Evolutionary conservation across 2,888 invertebrate species (phyloP).

Genomic region (Autographa gamma): DNA sequence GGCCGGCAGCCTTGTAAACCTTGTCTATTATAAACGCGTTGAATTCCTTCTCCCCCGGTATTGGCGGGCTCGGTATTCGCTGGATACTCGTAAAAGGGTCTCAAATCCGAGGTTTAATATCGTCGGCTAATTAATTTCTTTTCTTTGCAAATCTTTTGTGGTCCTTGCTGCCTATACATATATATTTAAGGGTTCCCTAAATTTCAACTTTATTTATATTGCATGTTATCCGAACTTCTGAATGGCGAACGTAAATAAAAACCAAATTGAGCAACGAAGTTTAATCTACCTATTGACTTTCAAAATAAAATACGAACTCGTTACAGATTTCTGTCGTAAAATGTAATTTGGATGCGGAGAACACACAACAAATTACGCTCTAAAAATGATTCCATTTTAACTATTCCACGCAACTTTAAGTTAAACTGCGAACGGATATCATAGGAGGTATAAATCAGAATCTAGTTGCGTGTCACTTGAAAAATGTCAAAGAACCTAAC

Average conservation of each 20-base stretch:
- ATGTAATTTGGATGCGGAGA: background rate
- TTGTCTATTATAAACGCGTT: slow-evolving; percentile 57
- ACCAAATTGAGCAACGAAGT: slow-evolving; percentile 12
- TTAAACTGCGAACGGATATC: background rate
- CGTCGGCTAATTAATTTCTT: slow-evolving; percentile 63
- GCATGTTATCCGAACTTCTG: slow-evolving; percentile 1
- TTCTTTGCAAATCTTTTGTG: slow-evolving; percentile 55
- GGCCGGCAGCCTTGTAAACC: slow-evolving; percentile 44
- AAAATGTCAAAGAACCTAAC: background rate
- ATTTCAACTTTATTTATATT: slow-evolving; percentile 34
- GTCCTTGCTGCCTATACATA: slow-evolving; percentile 36
- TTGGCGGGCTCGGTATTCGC: slow-evolving; percentile 49
- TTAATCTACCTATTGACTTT: slow-evolving; percentile 3
- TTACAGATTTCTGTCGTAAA: background rate
- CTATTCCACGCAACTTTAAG: too few species aligned
- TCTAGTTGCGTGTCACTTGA: background rate
- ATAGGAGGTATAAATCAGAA: background rate
- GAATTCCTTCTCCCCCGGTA: slow-evolving; percentile 52
- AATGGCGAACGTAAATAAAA: slow-evolving; percentile 13
- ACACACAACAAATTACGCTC: background rate
- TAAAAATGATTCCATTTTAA: too few species aligned
- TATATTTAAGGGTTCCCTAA: slow-evolving; percentile 39
- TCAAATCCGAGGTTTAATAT: slow-evolving; percentile 59
- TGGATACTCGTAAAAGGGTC: slow-evolving; percentile 56
- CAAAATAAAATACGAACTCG: slow-evolving; percentile 9